These are phyloP conservation scores for Drosophila erecta DNA, from an alignment of 1,140 invertebrate genomes.

Conservation along the genomic window DNA sequence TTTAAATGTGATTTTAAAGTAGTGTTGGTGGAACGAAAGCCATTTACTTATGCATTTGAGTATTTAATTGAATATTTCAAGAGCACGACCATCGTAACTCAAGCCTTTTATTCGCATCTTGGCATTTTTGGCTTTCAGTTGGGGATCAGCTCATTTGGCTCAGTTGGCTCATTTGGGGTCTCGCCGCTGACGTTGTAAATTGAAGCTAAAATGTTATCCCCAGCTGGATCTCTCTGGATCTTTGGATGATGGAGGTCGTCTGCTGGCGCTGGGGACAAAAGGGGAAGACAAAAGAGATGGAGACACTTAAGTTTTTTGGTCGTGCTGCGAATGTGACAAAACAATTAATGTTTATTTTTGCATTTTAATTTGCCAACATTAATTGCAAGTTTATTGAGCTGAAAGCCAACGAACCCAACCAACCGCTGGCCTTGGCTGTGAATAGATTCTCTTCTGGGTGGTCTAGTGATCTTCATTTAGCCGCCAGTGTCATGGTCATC, in stretches of 20 bases:
- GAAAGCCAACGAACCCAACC: slow-evolving; percentile 73
- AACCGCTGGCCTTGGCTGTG: slow-evolving; percentile 63
- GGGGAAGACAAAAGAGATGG: slow-evolving; percentile 1
- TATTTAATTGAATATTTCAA: not conserved
- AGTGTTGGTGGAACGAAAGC: too few species aligned
- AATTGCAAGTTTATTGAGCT: slow-evolving; percentile 82
- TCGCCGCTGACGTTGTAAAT: slow-evolving; percentile 34
- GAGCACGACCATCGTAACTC: not conserved
- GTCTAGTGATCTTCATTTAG: slow-evolving; percentile 20
- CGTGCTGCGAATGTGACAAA: slow-evolving; percentile 56
- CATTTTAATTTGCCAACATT: slow-evolving; percentile 83
- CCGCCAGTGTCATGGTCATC: slow-evolving; percentile 61
- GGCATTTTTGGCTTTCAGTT: not conserved
- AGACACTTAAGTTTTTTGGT: slow-evolving; percentile 58
- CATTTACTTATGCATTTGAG: not conserved
- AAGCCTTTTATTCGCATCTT: slow-evolving; percentile 9
- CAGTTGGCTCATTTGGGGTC: not conserved
- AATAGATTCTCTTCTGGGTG: not conserved
- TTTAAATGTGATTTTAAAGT: not conserved
- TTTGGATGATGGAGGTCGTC: slow-evolving; percentile 16
- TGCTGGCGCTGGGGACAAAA: not conserved
- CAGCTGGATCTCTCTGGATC: slow-evolving; percentile 33
- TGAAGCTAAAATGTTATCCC: slow-evolving; percentile 47
- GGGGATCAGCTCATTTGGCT: slow-evolving; percentile 1
- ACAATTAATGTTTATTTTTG: slow-evolving; percentile 84